Percentiles rank a stretch among this genome's conserved stretches.
phyloP scores from a whole-genome alignment of 2,888 invertebrate genomes.

The Xestia c-nigrum region DNA sequence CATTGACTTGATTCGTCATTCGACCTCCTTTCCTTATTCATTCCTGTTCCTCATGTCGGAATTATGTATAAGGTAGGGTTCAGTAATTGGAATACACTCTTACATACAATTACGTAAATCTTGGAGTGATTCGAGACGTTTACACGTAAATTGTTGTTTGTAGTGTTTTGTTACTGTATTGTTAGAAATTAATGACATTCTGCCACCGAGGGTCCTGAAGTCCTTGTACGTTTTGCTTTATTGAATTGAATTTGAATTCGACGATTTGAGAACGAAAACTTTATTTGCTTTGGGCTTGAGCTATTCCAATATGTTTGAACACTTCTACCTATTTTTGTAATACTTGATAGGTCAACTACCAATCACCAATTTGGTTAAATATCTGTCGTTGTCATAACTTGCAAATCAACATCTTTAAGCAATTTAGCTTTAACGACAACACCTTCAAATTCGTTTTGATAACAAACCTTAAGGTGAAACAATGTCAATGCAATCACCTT shows the following conservation, averaged over 20 bases:
- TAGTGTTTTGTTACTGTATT: conserved; percentile 49
- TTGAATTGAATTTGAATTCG: conserved; percentile 18
- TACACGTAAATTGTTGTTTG: conserved; percentile 28
- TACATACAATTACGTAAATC: conserved; percentile 47
- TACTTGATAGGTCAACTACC: background rate
- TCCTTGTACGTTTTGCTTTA: conserved; percentile 8
- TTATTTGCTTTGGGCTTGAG: conserved; percentile 4
- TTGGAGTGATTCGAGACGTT: conserved; percentile 35
- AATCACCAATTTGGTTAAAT: background rate
- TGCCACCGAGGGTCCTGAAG: conserved; percentile 5
- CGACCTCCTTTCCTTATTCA: conserved; percentile 41
- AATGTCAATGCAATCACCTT: conserved; percentile 58
- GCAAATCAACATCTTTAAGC: conserved; percentile 8
- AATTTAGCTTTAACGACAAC: conserved; percentile 26
- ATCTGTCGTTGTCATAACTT: background rate
- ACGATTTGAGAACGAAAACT: background rate
- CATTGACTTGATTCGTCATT: conserved; percentile 49
- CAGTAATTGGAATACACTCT: conserved; percentile 47
- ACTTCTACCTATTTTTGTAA: background rate
- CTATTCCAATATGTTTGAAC: background rate
- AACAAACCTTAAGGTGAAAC: conserved; percentile 50
- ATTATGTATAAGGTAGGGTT: conserved; percentile 51
- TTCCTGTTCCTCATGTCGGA: conserved; percentile 30
- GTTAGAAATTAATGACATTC: conserved; percentile 42
- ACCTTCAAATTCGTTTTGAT: conserved; percentile 30